Percentiles rank a stretch among this genome's conserved stretches.
Evolutionary conservation across 2,888 invertebrate genomes (phyloP).

Genomic region (Clistopyga incitator): DNA sequence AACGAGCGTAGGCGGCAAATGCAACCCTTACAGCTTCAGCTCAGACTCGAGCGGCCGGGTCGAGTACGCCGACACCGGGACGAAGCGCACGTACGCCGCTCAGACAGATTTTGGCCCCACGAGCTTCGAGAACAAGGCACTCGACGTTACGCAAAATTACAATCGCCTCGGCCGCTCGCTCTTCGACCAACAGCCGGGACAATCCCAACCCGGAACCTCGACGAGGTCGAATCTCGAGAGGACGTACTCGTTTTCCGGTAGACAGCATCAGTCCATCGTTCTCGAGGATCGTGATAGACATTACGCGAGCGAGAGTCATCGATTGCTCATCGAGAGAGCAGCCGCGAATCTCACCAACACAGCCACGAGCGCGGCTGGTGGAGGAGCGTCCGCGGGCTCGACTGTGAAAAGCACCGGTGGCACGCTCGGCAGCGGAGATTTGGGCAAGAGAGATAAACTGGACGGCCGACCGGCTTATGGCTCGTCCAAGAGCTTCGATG

Average conservation of each 20-base stretch:
- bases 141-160: conserved; percentile 65
- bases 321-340: conserved; percentile 72
- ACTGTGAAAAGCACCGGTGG: conserved; percentile 23
- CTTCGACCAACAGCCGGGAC: conserved; percentile 43
- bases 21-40: conserved; percentile 80
- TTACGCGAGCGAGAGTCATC: conserved; percentile 52
- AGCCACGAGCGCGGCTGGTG: neutral
- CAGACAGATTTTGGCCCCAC: conserved; percentile 75
- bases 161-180: conserved; percentile 54
- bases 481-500: conserved; percentile 81
- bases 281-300: conserved; percentile 45
- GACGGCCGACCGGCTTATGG: conserved; percentile 74
- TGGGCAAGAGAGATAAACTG: conserved; percentile 82
- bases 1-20: conserved; percentile 69
- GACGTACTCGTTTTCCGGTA: conserved; percentile 74
- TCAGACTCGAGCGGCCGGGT: conserved; percentile 82
- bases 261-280: conserved; percentile 70
- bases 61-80: conserved; percentile 78
- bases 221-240: conserved; percentile 72
- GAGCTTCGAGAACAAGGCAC: conserved; percentile 74
- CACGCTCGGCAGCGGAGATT: conserved; percentile 70
- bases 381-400: conserved; percentile 36
- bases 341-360: conserved; percentile 47
- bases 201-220: conserved; percentile 68
- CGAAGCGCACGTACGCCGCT: conserved; percentile 71